phyloP scores from a whole-genome alignment of 1,140 invertebrate genomes.

The Nylanderia fulva region DNA sequence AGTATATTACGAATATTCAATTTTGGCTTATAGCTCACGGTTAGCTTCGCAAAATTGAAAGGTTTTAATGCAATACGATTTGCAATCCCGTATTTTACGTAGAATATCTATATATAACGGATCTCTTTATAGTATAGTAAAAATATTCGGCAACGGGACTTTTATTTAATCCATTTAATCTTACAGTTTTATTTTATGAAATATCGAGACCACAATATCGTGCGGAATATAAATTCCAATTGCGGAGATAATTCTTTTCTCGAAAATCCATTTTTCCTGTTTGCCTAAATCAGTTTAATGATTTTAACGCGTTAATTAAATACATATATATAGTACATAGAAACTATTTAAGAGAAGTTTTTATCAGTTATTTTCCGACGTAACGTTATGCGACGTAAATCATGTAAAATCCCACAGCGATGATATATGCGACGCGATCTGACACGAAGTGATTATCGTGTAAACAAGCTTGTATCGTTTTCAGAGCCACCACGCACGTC shows the following conservation, averaged over 20 bases:
- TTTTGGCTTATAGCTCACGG: neutral
- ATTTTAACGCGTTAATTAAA: neutral
- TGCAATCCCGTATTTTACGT: neutral
- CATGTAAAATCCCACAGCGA: neutral
- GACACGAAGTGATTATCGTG: neutral
- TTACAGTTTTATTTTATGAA: neutral
- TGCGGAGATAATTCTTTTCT: neutral
- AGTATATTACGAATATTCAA: neutral
- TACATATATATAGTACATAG: neutral
- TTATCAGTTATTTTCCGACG: conserved; percentile 1
- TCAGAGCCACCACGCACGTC: conserved; percentile 91
- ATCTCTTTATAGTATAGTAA: neutral
- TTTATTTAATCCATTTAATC: neutral
- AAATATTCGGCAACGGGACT: neutral
- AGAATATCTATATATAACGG: neutral
- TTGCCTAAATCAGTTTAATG: neutral
- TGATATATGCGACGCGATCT: neutral
- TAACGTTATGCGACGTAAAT: neutral
- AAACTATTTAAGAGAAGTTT: neutral
- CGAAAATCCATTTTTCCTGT: neutral
- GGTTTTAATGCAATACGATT: neutral
- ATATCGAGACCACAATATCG: neutral
- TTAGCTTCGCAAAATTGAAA: neutral
- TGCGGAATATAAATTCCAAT: neutral
- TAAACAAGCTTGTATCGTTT: conserved; percentile 48